Conservation (phyloP, 1,140 invertebrate species). For the Plectrocnemia conspersa region DNA sequence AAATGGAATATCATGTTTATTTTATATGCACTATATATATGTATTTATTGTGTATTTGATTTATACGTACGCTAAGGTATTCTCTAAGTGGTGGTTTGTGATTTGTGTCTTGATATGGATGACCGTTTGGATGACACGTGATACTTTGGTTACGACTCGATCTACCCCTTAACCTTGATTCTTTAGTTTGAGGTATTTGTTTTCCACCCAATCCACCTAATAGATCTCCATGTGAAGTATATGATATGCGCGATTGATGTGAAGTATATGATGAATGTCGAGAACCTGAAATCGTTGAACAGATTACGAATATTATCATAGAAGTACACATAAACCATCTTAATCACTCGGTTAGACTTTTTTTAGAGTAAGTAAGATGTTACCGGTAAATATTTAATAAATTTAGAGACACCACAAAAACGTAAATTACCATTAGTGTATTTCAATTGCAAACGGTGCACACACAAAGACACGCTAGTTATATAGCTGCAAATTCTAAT, state of each 20-base stretch:
- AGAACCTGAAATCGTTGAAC: too few relatives aligned
- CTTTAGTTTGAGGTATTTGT: conserved; percentile 66
- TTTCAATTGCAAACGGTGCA: too few relatives aligned
- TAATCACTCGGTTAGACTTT: too few relatives aligned
- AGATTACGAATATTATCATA: too few relatives aligned
- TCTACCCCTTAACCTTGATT: conserved; percentile 71
- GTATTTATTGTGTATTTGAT: neutral
- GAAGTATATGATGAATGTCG: conserved; percentile 92
- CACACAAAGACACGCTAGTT: too few relatives aligned
- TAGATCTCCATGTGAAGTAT: conserved; percentile 88
- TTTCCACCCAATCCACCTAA: conserved; percentile 64
- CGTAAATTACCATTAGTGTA: too few relatives aligned
- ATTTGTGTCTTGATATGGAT: conserved; percentile 56
- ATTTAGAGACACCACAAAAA: too few relatives aligned
- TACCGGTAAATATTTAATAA: too few relatives aligned
- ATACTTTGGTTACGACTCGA: conserved; percentile 66
- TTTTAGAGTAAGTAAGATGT: too few relatives aligned
- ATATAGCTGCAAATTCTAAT: too few relatives aligned
- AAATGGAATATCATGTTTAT: too few relatives aligned
- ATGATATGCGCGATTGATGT: conserved; percentile 84
- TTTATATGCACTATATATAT: neutral
- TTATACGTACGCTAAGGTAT: conserved; percentile 56
- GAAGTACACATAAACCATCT: too few relatives aligned
- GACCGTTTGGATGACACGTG: conserved; percentile 49
- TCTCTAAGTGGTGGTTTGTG: conserved; percentile 65